Evolutionary conservation across 2,888 invertebrate genomes (phyloP).

Genomic region (Agrochola lota): DNA sequence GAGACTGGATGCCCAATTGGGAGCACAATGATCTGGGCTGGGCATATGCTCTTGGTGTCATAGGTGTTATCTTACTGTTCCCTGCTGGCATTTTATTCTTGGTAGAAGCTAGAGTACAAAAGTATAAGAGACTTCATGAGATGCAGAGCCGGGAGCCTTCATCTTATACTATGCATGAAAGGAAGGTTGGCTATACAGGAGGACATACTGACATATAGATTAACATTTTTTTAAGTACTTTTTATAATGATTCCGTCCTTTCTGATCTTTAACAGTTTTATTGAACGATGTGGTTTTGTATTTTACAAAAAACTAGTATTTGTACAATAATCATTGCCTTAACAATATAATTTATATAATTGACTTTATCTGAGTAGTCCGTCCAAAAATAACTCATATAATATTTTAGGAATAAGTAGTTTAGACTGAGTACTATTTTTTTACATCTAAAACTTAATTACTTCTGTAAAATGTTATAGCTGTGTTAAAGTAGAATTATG

Average conservation of each 20-base stretch:
- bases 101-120: constrained; percentile 95
- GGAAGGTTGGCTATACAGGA: constrained; percentile 89
- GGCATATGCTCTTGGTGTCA: constrained; percentile 96
- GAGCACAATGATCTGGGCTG: constrained; percentile 98
- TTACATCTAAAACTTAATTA: background rate
- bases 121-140: constrained; percentile 93
- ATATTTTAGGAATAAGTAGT: constrained; percentile 31
- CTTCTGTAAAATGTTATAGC: background rate
- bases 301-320: constrained; percentile 20
- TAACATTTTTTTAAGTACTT: background rate
- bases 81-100: constrained; percentile 95
- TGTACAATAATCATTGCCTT: constrained; percentile 6
- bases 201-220: constrained; percentile 93
- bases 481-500: constrained; percentile 9
- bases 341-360: background rate
- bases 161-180: constrained; percentile 92
- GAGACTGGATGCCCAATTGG: constrained; percentile 99
- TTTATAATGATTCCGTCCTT: constrained; percentile 56
- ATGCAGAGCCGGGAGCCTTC: constrained; percentile 92
- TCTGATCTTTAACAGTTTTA: constrained; percentile 14
- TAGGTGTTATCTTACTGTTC: constrained; percentile 94
- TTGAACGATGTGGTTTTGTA: constrained; percentile 7
- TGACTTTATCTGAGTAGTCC: constrained; percentile 31
- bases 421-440: constrained; percentile 25
- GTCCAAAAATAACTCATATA: constrained; percentile 39